Percentiles rank a stretch among this genome's conserved stretches.
phyloP scores from a whole-genome alignment of 2,888 invertebrate species.

The Heliconius erato region DNA sequence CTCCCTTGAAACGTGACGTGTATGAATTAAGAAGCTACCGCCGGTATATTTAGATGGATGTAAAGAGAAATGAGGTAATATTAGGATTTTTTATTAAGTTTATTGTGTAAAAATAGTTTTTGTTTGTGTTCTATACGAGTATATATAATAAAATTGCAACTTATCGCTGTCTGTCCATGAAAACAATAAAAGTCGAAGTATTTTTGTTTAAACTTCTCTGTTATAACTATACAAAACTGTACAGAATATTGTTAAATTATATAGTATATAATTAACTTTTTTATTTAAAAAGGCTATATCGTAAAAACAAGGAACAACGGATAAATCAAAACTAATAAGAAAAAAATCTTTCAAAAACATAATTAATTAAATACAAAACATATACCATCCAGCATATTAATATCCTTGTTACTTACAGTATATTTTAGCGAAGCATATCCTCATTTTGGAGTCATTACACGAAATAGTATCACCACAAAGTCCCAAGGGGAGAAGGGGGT shows the following conservation, averaged over 20 bases:
- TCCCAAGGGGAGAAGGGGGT: conserved; percentile 79
- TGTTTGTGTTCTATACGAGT: too few species aligned
- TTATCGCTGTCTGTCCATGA: too few species aligned
- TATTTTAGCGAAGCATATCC: conserved; percentile 78
- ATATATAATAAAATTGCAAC: not conserved
- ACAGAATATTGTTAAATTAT: too few species aligned
- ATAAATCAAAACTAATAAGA: not conserved
- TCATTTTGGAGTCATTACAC: conserved; percentile 86
- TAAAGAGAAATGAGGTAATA: conserved; percentile 55
- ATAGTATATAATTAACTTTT: too few species aligned
- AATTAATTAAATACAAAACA: not conserved
- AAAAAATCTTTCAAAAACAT: not conserved
- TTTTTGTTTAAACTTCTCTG: too few species aligned
- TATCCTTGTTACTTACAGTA: conserved; percentile 57
- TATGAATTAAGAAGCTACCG: conserved; percentile 79
- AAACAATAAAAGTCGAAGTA: too few species aligned
- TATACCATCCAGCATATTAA: conserved; percentile 40
- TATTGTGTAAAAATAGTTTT: not conserved
- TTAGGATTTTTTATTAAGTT: not conserved
- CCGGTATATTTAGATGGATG: conserved; percentile 61
- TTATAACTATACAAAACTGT: too few species aligned
- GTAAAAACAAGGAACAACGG: not conserved
- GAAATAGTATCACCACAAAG: conserved; percentile 84
- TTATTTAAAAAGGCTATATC: too few species aligned
- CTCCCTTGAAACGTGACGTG: conserved; percentile 77